phyloP scores from a whole-genome alignment of 1,140 invertebrate genomes.

The Drosophila ercepeae region DNA sequence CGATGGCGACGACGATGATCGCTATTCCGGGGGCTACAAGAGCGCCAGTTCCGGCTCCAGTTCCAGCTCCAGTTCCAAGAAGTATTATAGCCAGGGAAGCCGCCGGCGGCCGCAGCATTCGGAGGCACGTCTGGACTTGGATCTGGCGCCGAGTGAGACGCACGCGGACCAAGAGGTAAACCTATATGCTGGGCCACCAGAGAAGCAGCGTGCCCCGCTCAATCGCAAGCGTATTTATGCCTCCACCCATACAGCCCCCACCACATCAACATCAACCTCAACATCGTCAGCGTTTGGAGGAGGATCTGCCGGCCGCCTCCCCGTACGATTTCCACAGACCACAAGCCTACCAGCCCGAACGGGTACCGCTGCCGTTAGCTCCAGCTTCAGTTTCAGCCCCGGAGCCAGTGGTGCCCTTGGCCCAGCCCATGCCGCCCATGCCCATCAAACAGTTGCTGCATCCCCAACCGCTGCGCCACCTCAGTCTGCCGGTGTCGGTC shows the following conservation, averaged over 20 bases:
- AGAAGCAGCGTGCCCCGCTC: constrained; percentile 68
- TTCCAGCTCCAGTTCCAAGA: constrained; percentile 52
- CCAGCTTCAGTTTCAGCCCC: constrained; percentile 5
- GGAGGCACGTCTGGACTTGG: constrained; percentile 70
- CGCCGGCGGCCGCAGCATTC: constrained; percentile 62
- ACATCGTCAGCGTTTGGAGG: constrained; percentile 28
- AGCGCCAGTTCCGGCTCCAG: constrained; percentile 13
- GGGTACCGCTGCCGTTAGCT: constrained; percentile 38
- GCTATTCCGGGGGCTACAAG: constrained; percentile 46
- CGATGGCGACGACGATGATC: constrained; percentile 53
- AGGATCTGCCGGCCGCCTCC: constrained; percentile 33
- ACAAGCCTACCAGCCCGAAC: constrained; percentile 60
- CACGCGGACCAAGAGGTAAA: constrained; percentile 82
- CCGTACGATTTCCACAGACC: constrained; percentile 63
- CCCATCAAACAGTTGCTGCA: constrained; percentile 83
- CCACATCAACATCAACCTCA: constrained; percentile 40
- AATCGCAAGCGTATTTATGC: constrained; percentile 83
- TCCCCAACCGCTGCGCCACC: constrained; percentile 52
- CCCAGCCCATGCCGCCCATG: constrained; percentile 69
- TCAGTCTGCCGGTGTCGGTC: constrained; percentile 48
- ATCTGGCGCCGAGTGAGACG: constrained; percentile 69
- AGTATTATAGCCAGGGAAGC: constrained; percentile 50
- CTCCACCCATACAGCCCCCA: constrained; percentile 75
- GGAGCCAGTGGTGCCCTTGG: constrained; percentile 45
- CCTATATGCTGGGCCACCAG: constrained; percentile 63